Evolutionary conservation across 2,113 vertebrate genomes (phyloP), one percentile per base, ranked within the genome.

Genomic region (Cavia porcellus): DNA sequence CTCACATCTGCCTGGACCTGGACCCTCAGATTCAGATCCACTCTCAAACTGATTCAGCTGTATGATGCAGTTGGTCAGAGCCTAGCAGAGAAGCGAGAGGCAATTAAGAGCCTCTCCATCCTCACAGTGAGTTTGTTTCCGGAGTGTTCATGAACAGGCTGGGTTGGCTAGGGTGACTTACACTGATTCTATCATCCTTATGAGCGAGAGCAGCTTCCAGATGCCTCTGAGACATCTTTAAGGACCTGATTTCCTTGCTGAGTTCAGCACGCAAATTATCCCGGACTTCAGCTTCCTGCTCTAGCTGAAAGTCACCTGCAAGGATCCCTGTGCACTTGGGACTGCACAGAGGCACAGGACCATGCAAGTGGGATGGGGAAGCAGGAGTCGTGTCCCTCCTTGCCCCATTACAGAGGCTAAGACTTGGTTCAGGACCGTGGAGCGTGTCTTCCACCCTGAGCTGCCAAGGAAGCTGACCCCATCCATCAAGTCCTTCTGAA

Each of bases 131-230:
- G 35, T 77, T 1, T 52, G 38, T 38, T 38, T 38, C 38, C 30
- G 13, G 25, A 15, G 70, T 68, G 50, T 28, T 59, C 55, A 19
- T 0, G 2, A n/a, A 45, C n/a, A 62, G 88, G 86, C 24, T 8
- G 61, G 17, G 32, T 5, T 86, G 24, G 1, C 75, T 90, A 68
- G 12, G 84, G 68, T 81, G 42, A 98, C 99, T 95, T 96, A 99
- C 99, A 97, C 99, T 99, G 35, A 99, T 99, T 79, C 99, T 99
- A 86, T 99, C 99, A 92, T 99, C 99, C 97, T 99, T 99, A 92
- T 99, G 99, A 92, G 98, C 99, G 50, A 99, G 98, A 0, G 99
- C 98, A 97, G 99, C 99, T 97, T 99, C 99, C 96, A 99, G 94
- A 83, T 99, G 99, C 84, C 99, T 99, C 98, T 99, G 99, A 85